Base-by-base conservation (phyloP, 2,888 invertebrate genomes). In the Apamea monoglypha region DNA sequence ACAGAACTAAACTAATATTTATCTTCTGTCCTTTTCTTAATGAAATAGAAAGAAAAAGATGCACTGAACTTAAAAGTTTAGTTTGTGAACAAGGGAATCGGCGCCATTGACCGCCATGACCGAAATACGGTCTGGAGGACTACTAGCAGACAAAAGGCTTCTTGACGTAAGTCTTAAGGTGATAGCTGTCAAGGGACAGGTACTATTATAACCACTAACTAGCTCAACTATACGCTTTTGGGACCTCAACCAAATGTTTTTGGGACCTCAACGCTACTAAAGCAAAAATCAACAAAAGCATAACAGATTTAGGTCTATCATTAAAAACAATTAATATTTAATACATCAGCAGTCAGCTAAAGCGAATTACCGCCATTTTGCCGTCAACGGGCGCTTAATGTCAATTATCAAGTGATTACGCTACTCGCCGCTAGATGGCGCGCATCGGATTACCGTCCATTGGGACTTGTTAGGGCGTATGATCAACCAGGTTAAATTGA, bases 391-490 rank as follows among this genome's bases (percentile, higher is more conserved):
- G 75, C 90, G 91, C 94, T 94, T 91, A 88, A 92, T 91, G 95
- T 95, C 95, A 95, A 95, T 95, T 95, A 95, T 81, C 91, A 88
- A 90, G 93, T 94, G 95, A 95, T 95, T 93, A 94, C 93, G 91
- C 95, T 94, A 93, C 92, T 95, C 92, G 88, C 47, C 94, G 92
- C 90, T 93, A 95, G 95, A 95, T 95, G 95, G 94, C 95, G 93
- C 88, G 90, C 91, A 91, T 92, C 92, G 91, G 94, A 93, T 94
- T 94, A 94, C 92, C 88, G 92, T 93, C 94, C 91, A 82, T 85
- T 68, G 92, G 91, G 94, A 90, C 92, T 93, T 94, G 91, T 92
- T 93, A 92, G 77, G 21, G 74, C 29, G 66, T 72, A 67, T 18
- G 0, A 14, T 0, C 0, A 12, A n/a, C 92, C 88, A 91, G 69